A percentile compares a stretch with the other conserved stretches of the same genome.
Evolutionary conservation across 2,888 invertebrate species (phyloP).

Genomic region (Amblyjoppa fuscipennis): DNA sequence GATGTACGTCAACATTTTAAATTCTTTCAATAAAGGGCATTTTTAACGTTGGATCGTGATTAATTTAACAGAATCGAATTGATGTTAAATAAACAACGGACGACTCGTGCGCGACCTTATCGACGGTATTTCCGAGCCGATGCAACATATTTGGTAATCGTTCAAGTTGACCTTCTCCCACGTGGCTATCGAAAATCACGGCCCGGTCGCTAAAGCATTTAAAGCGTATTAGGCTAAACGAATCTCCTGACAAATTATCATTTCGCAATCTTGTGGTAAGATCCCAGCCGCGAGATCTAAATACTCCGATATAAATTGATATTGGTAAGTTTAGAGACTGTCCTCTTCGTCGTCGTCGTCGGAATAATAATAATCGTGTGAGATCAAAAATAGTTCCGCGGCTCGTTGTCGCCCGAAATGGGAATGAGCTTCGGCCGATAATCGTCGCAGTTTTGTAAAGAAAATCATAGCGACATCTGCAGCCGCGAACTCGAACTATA

Average conservation of each 20-base stretch:
- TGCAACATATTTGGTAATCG: neutral
- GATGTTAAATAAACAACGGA: neutral
- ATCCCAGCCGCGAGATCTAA: neutral
- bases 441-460: neutral
- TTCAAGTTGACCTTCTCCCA: neutral
- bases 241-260: neutral
- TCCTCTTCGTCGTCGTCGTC: neutral
- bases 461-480: neutral
- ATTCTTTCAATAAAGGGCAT: neutral
- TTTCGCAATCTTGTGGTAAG: neutral
- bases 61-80: neutral
- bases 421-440: neutral
- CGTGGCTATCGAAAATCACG: neutral
- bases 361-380: constrained; percentile 8
- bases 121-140: too few species aligned
- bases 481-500: neutral
- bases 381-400: neutral
- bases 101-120: neutral
- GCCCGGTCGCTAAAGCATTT: neutral
- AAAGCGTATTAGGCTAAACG: neutral
- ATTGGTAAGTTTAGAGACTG: neutral
- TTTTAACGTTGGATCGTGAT: neutral
- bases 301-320: constrained; percentile 9
- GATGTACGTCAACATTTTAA: neutral
- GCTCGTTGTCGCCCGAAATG: neutral